phyloP scores from a whole-genome alignment of 35 echinoderm and acorn worm species.

The Apostichopus parvimensis region DNA sequence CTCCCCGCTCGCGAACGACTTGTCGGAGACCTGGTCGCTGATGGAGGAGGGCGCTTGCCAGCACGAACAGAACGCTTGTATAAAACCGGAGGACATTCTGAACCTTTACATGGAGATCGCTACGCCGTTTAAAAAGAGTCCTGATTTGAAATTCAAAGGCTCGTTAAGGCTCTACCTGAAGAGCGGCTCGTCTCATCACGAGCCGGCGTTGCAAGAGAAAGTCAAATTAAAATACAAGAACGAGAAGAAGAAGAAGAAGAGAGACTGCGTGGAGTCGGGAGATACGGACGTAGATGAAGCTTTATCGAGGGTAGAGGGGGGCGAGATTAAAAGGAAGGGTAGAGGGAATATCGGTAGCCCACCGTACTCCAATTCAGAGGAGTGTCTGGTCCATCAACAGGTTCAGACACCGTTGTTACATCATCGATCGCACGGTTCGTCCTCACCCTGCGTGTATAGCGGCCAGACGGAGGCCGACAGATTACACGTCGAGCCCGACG shows the following conservation, averaged over 20 bases:
- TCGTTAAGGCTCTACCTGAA: conserved; percentile 36
- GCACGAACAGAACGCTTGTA: conserved; percentile 2
- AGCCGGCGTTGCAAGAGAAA: not conserved
- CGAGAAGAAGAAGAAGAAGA: not conserved
- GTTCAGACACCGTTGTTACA: not conserved
- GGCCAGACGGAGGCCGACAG: not conserved
- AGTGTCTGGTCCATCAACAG: not conserved
- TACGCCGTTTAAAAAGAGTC: conserved; percentile 20
- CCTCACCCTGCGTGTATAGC: not conserved
- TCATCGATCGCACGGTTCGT: not conserved
- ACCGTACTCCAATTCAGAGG: not conserved
- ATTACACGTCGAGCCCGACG: not conserved
- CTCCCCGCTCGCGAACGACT: not conserved
- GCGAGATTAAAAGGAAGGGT: not conserved
- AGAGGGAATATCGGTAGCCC: not conserved
- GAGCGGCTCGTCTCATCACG: not conserved
- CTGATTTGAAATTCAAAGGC: conserved; percentile 14
- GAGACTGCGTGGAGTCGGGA: not conserved
- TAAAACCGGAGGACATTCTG: conserved; percentile 25
- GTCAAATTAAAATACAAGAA: conserved; percentile 21
- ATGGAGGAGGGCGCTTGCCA: conserved; percentile 8
- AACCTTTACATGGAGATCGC: conserved; percentile 41
- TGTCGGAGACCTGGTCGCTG: not conserved
- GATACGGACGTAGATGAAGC: conserved; percentile 3
- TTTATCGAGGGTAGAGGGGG: not conserved